Base-by-base conservation (phyloP, 2,797 vertebrate species). In the Takifugu rubripes region DNA sequence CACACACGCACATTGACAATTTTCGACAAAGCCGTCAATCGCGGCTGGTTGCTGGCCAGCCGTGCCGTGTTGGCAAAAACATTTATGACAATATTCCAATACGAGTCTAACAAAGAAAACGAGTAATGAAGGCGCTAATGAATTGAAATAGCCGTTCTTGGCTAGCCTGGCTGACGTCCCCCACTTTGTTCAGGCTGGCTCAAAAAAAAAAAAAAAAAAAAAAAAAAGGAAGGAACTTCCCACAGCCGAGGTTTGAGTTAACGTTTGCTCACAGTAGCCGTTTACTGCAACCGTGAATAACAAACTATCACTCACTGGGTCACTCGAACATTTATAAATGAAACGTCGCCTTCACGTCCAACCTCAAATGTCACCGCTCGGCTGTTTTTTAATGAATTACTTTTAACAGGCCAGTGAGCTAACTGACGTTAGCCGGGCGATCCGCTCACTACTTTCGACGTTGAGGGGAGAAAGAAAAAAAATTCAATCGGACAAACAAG, bases 221-320 rank as follows among this genome's bases (percentile, higher is more conserved):
- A 59, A 68, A 71, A 83, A 84, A 79, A 82, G 83, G 83, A 78
- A 84, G 86, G 88, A 89, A 89, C 86, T 88, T 88, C 88, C 74
- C 76, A 80, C 83, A 70, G 73, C 72, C 75, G 57, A 75, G 75
- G 71, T 69, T 42, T 74, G 80, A 84, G 77, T 86, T 77, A 66
- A 68, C 70, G 58, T 81, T 63, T 70, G 70, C 77, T 75, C 75
- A 55, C 76, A 17, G 64, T 15, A 27, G 52, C 79, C 72, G 63
- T 40, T 65, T 75, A 68, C 49, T 70, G 79, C 75, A 83, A 81
- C 6, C 61, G 58, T 64, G 54, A 74, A 85, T 74, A 68, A 58
- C 40, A 79, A 85, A 83, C 74, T 77, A 75, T 36, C 60, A 16
- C 73, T 51, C 74, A 85, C 61, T 71, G 75, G 64, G 67, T 21